phyloP scores from a whole-genome alignment of 2,888 invertebrate genomes.

The Sisyra terminalis region DNA sequence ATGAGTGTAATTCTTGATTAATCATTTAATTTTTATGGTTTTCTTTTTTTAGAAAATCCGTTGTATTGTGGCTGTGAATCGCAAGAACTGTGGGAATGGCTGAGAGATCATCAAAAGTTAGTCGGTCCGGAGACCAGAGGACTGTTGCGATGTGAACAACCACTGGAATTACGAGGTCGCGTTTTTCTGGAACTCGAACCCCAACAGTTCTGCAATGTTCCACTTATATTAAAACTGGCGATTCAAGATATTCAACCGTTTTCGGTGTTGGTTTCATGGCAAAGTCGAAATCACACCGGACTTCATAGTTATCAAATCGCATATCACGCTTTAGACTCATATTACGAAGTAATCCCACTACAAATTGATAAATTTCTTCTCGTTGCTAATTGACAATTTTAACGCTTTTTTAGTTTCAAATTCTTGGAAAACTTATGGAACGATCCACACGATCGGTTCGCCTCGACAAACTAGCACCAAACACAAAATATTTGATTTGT shows the following conservation, averaged over 20 bases:
- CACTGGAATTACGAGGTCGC: slow-evolving; percentile 57
- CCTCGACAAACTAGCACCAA: slow-evolving; percentile 57
- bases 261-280: slow-evolving; percentile 78
- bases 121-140: slow-evolving; percentile 39
- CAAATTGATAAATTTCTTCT: not conserved
- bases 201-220: slow-evolving; percentile 70
- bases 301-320: slow-evolving; percentile 73
- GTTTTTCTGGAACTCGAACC: slow-evolving; percentile 64
- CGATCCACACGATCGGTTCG: slow-evolving; percentile 55
- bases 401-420: slow-evolving; percentile 30
- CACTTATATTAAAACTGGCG: slow-evolving; percentile 65
- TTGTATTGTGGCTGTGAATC: slow-evolving; percentile 80
- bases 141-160: slow-evolving; percentile 61
- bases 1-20: too few species aligned
- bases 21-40: not conserved
- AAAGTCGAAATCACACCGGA: slow-evolving; percentile 71
- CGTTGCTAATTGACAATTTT: not conserved
- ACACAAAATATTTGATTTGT: slow-evolving; percentile 71
- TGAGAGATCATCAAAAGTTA: slow-evolving; percentile 72
- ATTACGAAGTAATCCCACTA: slow-evolving; percentile 31
- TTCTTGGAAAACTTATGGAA: slow-evolving; percentile 59
- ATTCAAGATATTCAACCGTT: slow-evolving; percentile 80
- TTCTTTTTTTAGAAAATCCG: slow-evolving; percentile 54
- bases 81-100: slow-evolving; percentile 84
- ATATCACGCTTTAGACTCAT: slow-evolving; percentile 53